Percentiles rank a stretch among this genome's conserved stretches.
Evolutionary conservation across 2,113 vertebrate species (phyloP).

Genomic region (Craseonycteris thonglongyai): DNA sequence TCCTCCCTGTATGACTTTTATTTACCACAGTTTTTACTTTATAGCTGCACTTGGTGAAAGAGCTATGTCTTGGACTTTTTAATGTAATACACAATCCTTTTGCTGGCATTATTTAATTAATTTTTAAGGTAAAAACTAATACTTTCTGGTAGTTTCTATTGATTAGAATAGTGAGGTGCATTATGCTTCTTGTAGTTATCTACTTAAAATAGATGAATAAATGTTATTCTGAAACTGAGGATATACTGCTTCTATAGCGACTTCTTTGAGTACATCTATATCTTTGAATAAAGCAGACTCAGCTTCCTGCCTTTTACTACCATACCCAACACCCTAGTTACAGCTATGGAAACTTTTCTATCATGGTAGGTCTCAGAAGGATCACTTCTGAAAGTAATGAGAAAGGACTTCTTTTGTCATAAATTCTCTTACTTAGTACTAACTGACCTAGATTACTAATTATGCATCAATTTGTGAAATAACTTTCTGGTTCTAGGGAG

Average conservation of each 20-base stretch:
- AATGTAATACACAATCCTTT: background rate
- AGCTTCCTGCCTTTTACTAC: background rate
- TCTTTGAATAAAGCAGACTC: background rate
- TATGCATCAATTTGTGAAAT: background rate
- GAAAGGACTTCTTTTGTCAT: background rate
- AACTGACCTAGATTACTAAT: background rate
- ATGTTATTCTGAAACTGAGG: background rate
- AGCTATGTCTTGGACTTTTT: background rate
- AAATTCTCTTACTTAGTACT: background rate
- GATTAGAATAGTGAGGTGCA: background rate
- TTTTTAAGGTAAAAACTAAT: background rate
- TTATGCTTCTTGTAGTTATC: background rate
- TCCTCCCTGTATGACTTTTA: background rate
- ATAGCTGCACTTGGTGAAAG: background rate
- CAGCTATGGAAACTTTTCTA: background rate
- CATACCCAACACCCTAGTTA: background rate
- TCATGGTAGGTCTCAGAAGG: background rate
- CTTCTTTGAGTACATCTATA: background rate
- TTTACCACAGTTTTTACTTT: background rate
- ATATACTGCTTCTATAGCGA: background rate
- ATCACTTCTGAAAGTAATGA: background rate
- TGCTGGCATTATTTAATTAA: background rate
- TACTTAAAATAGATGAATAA: background rate
- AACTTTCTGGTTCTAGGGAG: slow-evolving; percentile 77
- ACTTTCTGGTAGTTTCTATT: background rate